These are phyloP conservation scores for Dicrurus megarhynchus DNA, from an alignment of 2,113 vertebrate genomes.

Conservation along the genomic window DNA sequence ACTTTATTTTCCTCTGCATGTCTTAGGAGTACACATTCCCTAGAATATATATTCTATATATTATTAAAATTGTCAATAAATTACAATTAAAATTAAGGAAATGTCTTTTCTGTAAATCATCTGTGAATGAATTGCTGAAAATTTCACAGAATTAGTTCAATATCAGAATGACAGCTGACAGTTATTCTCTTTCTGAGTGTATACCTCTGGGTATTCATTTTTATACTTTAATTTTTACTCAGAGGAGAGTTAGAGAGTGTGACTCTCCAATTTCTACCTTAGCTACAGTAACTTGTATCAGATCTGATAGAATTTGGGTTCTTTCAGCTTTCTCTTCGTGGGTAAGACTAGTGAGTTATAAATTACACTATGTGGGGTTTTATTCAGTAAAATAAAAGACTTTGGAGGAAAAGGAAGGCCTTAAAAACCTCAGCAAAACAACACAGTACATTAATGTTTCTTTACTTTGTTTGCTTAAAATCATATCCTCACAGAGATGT, in stretches of 20 bases:
- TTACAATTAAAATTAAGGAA: not conserved
- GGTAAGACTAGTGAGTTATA: not conserved
- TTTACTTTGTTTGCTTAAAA: not conserved
- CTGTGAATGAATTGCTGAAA: not conserved
- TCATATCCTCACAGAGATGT: not conserved
- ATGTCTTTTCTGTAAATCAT: not conserved
- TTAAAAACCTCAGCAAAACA: not conserved
- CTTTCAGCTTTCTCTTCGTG: not conserved
- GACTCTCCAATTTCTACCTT: not conserved
- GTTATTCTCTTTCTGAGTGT: not conserved
- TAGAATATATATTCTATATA: not conserved
- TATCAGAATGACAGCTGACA: not conserved
- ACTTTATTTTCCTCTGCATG: not conserved
- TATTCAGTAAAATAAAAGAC: not conserved
- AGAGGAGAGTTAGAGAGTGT: not conserved
- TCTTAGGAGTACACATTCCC: not conserved
- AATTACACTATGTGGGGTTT: rapidly evolving
- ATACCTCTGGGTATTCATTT: not conserved
- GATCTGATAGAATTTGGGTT: not conserved
- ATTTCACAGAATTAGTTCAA: not conserved
- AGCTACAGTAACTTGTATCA: not conserved
- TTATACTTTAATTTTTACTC: not conserved
- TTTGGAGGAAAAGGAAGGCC: not conserved
- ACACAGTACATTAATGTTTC: not conserved
- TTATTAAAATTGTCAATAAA: not conserved